Percentiles rank a stretch among this genome's conserved stretches.
Conservation (phyloP, 23 tunicate species). For the Phallusia fumigata region DNA sequence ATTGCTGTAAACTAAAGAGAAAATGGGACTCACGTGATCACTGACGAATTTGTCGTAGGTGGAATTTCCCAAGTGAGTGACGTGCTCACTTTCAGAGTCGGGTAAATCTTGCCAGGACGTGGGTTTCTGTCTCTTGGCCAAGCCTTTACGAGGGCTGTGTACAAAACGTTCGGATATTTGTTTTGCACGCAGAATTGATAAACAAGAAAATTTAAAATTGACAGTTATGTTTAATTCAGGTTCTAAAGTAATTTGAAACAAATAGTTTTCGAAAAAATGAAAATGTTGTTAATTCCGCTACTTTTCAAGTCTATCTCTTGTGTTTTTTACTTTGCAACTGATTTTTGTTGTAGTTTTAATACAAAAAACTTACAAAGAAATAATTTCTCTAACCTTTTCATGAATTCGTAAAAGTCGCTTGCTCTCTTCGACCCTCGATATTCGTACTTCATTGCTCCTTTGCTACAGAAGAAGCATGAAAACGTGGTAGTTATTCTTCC, state of each 20-base stretch:
- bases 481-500: not conserved
- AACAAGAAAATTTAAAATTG: too few species aligned
- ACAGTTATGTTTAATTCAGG: too few species aligned
- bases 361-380: constrained; percentile 31
- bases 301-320: not conserved
- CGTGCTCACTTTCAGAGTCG: constrained; percentile 33
- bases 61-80: constrained; percentile 65
- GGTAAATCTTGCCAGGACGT: constrained; percentile 90
- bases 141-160: constrained; percentile 63
- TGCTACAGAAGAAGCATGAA: constrained; percentile 23
- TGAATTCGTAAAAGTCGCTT: constrained; percentile 45
- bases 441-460: constrained; percentile 62
- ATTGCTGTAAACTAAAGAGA: too few species aligned
- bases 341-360: not conserved
- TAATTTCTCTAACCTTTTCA: constrained; percentile 57
- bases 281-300: not conserved
- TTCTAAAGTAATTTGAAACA: too few species aligned
- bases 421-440: constrained; percentile 58
- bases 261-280: not conserved
- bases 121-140: constrained; percentile 68
- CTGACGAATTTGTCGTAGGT: constrained; percentile 57
- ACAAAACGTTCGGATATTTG: not conserved
- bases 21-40: constrained; percentile 37
- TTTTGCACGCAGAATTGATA: too few species aligned
- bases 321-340: not conserved